Conservation (phyloP, 2,888 invertebrate species). For the Calameuta idolon region DNA sequence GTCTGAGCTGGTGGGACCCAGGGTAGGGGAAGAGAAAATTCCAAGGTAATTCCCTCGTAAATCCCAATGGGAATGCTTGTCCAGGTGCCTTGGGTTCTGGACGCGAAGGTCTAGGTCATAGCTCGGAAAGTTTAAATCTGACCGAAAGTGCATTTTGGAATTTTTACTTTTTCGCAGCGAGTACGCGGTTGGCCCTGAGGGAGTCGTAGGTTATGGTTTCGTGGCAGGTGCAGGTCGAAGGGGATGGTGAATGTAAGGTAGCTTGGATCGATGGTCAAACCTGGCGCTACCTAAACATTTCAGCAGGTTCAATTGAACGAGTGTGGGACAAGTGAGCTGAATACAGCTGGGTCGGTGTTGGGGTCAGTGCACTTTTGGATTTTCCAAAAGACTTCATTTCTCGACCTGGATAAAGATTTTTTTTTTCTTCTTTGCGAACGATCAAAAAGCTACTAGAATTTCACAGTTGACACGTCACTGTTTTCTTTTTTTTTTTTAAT, state of each 20-base stretch:
- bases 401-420: background rate
- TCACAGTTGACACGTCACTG: too few relatives aligned
- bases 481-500: background rate
- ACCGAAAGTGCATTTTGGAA: background rate
- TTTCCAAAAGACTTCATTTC: background rate
- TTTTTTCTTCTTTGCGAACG: background rate
- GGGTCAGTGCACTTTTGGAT: background rate
- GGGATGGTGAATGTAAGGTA: background rate
- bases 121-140: background rate
- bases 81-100: background rate
- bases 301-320: background rate
- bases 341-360: too few relatives aligned
- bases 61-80: background rate
- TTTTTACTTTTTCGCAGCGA: background rate
- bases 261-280: conserved; percentile 30
- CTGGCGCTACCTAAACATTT: conserved; percentile 32
- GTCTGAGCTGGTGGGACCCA: background rate
- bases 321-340: background rate
- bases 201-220: background rate
- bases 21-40: background rate
- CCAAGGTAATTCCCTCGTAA: background rate
- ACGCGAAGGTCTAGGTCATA: background rate
- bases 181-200: background rate
- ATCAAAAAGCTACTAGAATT: background rate
- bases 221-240: conserved; percentile 20